Conservation (phyloP, 2,888 invertebrate genomes). For the Carpatolechia fugitivella region DNA sequence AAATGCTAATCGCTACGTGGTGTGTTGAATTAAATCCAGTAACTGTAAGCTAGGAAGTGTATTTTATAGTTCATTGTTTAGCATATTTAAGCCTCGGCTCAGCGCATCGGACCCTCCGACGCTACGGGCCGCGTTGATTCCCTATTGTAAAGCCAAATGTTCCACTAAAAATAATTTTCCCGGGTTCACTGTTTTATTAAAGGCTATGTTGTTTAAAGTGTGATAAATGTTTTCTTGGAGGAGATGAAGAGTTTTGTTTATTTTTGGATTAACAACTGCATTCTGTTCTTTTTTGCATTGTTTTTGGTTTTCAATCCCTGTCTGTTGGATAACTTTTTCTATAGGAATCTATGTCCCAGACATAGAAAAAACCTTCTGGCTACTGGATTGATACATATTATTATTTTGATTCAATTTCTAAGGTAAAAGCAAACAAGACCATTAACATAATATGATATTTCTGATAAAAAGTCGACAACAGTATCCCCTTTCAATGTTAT, state of each 20-base stretch:
- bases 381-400: no score
- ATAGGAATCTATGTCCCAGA: no score
- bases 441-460: no score
- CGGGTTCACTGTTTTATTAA: slow-evolving; percentile 6
- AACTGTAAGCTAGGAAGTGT: no score
- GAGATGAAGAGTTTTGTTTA: background rate
- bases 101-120: background rate
- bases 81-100: no score
- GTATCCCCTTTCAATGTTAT: slow-evolving; percentile 53
- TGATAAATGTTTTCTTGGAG: slow-evolving; percentile 2
- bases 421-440: no score
- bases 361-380: no score
- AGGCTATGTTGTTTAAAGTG: slow-evolving; percentile 6
- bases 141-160: slow-evolving; percentile 54
- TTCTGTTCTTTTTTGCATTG: background rate
- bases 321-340: no score
- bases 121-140: slow-evolving; percentile 58
- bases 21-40: no score
- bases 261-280: slow-evolving; percentile 12
- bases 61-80: no score
- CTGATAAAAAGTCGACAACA: slow-evolving; percentile 25
- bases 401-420: no score
- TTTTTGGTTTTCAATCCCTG: background rate
- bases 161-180: slow-evolving; percentile 29
- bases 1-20: no score